Evolutionary conservation across 2,113 vertebrate genomes (phyloP), one percentile per base, ranked within the genome.

Genomic region (Argyrosomus japonicus): DNA sequence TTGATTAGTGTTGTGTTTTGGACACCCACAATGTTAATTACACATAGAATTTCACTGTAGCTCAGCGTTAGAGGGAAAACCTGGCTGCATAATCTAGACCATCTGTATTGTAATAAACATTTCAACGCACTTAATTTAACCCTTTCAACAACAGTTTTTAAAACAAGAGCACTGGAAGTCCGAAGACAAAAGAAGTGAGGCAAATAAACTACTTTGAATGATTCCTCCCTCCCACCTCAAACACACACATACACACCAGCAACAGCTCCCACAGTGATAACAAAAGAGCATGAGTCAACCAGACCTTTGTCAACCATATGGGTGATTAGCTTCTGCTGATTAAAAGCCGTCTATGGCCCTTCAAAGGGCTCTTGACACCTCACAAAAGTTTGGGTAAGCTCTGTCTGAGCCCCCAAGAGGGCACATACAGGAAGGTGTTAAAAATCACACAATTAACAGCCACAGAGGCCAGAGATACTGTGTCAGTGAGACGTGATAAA

Each of bases 231-330:
- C 50, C 36, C n/a, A 19, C 29, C 18, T 29, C 25, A 29, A 27
- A 68, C 36, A 60, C 69, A 63, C 61, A 64, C 56, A 63, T 21
- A 76, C 76, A 75, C 57, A 53, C 80, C 10, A 63, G 36, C 65
- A 84, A 71, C 57, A 81, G 72, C 77, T 81, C 68, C 71, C 68
- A 53, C 53, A 47, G 82, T 83, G 83, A 84, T 75, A 90, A 89
- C 77, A 92, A 89, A 90, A 87, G 88, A 85, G 63, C 79, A 79
- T 47, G 81, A 90, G 81, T 89, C 87, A 89, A 80, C 60, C 81
- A 87, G 88, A 79, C 85, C 68, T 88, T 91, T 90, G 89, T 90
- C 82, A 92, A 83, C 81, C 90, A 93, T 91, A 92, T 92, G 90
- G 91, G 68, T 90, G 91, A 93, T 93, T 91, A 93, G 76, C 80